A percentile compares a stretch with the other conserved stretches of the same genome.
phyloP scores from a whole-genome alignment of 1,140 invertebrate species.

The Zelostemma sp. region DNA sequence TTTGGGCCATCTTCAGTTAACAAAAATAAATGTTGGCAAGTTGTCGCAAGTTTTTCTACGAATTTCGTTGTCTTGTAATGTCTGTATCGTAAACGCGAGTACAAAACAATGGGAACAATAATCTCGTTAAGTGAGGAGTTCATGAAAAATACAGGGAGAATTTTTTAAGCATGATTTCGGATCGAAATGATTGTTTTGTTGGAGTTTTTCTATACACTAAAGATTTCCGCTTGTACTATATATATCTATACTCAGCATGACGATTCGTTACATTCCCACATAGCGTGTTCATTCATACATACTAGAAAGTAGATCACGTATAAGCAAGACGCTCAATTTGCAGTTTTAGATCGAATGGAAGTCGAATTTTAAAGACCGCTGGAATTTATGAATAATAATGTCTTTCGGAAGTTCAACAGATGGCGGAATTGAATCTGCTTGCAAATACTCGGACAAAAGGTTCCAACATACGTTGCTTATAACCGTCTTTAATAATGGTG shows the following conservation, averaged over 20 bases:
- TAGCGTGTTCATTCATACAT: neutral
- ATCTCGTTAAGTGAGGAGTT: too few relatives aligned
- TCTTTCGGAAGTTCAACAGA: constrained; percentile 45
- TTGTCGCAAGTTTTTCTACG: too few relatives aligned
- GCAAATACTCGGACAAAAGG: constrained; percentile 32
- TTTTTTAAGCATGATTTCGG: too few relatives aligned
- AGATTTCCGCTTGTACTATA: too few relatives aligned
- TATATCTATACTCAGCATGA: neutral
- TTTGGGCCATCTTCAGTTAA: too few relatives aligned
- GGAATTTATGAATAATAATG: constrained; percentile 34
- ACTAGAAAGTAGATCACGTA: constrained; percentile 3
- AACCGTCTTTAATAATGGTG: constrained; percentile 33
- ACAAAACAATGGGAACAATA: too few relatives aligned
- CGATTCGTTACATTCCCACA: neutral
- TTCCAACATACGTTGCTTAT: constrained; percentile 32
- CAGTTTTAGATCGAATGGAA: neutral
- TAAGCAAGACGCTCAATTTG: neutral
- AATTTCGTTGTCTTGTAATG: too few relatives aligned
- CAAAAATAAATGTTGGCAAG: too few relatives aligned
- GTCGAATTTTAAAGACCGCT: neutral
- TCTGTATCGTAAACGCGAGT: too few relatives aligned
- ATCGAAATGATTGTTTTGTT: too few relatives aligned
- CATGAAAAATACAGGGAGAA: too few relatives aligned
- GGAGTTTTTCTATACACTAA: too few relatives aligned
- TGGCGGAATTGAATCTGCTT: constrained; percentile 32